These are phyloP conservation scores for Heliconius nattereri DNA, from an alignment of 1,140 invertebrate genomes.

Conservation along the genomic window DNA sequence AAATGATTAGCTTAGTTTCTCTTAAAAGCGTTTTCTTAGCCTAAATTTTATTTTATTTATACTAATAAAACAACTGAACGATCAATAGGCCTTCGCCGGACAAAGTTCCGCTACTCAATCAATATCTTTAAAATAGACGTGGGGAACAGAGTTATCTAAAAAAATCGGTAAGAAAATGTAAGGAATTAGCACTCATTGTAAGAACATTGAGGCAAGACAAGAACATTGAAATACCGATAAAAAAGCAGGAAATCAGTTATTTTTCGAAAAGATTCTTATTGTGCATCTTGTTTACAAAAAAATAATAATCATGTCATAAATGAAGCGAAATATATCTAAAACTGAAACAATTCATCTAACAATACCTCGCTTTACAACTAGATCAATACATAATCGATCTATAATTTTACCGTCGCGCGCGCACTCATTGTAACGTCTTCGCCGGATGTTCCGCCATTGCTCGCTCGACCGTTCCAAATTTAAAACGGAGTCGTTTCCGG, in stretches of 20 bases:
- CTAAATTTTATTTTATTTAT: neutral
- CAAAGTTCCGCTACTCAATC: too few relatives aligned
- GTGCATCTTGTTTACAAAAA: neutral
- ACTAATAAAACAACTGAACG: neutral
- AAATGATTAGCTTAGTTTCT: neutral
- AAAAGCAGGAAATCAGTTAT: too few relatives aligned
- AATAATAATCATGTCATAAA: neutral
- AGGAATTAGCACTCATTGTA: too few relatives aligned
- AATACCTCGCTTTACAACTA: constrained; percentile 46
- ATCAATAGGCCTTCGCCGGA: neutral
- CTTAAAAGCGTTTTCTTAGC: neutral
- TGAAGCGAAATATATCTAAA: neutral
- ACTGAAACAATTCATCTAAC: neutral
- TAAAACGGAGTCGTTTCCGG: constrained; percentile 79
- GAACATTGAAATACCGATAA: too few relatives aligned
- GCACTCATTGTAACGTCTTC: constrained; percentile 78
- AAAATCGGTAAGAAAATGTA: too few relatives aligned
- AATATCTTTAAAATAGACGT: too few relatives aligned
- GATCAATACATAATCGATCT: constrained; percentile 40
- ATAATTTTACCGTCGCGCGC: constrained; percentile 48
- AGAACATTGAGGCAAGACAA: too few relatives aligned
- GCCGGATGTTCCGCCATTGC: constrained; percentile 78
- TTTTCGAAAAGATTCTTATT: neutral
- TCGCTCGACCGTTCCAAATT: constrained; percentile 79
- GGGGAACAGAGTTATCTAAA: too few relatives aligned